phyloP scores from a whole-genome alignment of 2,113 vertebrate genomes.

The Apteryx mantelli region DNA sequence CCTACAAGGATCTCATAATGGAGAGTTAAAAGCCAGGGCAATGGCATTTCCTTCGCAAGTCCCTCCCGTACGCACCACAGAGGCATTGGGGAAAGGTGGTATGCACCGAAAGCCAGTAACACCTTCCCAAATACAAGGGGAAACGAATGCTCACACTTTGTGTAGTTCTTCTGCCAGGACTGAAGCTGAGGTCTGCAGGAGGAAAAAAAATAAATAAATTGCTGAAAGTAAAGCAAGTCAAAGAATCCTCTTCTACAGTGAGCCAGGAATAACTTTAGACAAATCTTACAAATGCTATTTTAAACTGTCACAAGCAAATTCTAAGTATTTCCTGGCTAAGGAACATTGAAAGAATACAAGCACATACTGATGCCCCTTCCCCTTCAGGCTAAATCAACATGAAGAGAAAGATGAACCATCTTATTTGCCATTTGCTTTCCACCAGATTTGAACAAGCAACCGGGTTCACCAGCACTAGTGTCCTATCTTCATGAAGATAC shows the following conservation, averaged over 20 bases:
- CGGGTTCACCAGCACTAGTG: not conserved
- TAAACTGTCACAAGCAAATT: not conserved
- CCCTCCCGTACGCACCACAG: accelerated
- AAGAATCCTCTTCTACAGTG: not conserved
- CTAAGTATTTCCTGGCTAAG: slow-evolving; percentile 7
- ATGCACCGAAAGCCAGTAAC: not conserved
- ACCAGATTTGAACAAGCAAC: not conserved
- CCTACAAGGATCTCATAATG: not conserved
- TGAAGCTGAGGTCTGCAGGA: slow-evolving; percentile 79
- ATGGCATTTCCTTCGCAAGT: not conserved
- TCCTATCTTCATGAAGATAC: not conserved
- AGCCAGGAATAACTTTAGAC: not conserved
- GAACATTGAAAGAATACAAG: not conserved
- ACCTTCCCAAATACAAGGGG: not conserved
- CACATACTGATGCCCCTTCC: not conserved
- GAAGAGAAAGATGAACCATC: not conserved
- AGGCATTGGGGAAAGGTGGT: not conserved
- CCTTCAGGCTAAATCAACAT: not conserved
- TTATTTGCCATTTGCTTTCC: not conserved
- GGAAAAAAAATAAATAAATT: not conserved
- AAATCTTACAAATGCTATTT: not conserved
- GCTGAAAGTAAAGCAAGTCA: slow-evolving; percentile 45
- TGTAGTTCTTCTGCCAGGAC: slow-evolving; percentile 95
- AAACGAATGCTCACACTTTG: slow-evolving; percentile 89
- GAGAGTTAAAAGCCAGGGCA: not conserved